Evolutionary conservation across 2,797 vertebrate species (phyloP), one percentile per base, ranked within the genome.

Genomic region (Poecilia wingei): DNA sequence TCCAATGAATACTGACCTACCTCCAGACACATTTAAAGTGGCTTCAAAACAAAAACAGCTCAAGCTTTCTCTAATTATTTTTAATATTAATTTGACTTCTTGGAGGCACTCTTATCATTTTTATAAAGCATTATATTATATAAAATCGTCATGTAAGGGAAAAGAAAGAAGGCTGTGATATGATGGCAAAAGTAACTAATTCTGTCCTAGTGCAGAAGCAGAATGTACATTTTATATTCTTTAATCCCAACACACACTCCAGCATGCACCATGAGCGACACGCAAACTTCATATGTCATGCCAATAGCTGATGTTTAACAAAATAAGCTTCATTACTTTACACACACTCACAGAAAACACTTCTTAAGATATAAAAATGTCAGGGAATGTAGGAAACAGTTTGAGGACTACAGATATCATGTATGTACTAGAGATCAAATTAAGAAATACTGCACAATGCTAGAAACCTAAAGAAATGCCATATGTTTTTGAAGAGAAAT

Each of bases 401-500:
- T 6, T 36, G 7, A 64, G 31, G 33, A 20, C 43, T 28, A 7
- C 47, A 47, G 5, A 72, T 49, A 47, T 59, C 12, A 57, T 12
- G 4, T 75, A 18, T 72, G 25, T 47, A 28, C 28, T 47, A n/a
- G n/a, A 20, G 1, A 74, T 28, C 57, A 31, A 28, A 78, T 31
- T 16, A 43, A 36, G 22, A 18, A 47, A 3, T n/a, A 76, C 10
- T 46, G 69, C 8, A 74, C 36, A 81, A 64, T n/a, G 53, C 16
- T 74, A 2, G 45, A 68, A 80, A 74, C 72, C 13, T 49, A 80
- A 47, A 68, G 22, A 74, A 68, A 1, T 47, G 72, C 20, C 20
- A 10, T 6, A 33, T 46, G 39, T 10, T 41, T 66, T 41, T 41
- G 1, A 39, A 8, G 33, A 39, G 28, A 68, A 68, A 68, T 4